Evolutionary conservation across 2,888 invertebrate species (phyloP).

Genomic region (Microctonus hyperodae): DNA sequence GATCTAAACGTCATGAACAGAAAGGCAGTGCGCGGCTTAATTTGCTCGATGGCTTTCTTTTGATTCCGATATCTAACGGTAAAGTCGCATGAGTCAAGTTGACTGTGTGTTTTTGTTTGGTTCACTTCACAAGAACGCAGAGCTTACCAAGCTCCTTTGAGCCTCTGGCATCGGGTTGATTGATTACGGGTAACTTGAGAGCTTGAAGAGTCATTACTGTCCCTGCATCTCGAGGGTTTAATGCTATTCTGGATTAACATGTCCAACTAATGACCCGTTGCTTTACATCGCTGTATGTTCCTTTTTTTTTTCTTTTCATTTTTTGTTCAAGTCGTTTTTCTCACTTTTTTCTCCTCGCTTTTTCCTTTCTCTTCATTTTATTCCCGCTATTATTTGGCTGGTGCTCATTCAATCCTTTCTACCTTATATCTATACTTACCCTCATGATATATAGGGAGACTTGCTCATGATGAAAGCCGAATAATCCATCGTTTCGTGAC

Average conservation of each 20-base stretch:
- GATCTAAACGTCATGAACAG: too few species aligned
- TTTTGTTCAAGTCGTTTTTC: too few species aligned
- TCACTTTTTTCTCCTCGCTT: not conserved
- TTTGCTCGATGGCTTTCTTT: constrained; percentile 44
- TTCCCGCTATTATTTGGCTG: too few species aligned
- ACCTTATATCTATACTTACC: not conserved
- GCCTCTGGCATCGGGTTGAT: constrained; percentile 46
- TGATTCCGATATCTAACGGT: constrained; percentile 24
- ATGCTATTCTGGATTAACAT: constrained; percentile 50
- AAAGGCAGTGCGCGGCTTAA: constrained; percentile 26
- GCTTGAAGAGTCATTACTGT: constrained; percentile 38
- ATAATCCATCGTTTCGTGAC: constrained; percentile 38
- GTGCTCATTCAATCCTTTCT: not conserved
- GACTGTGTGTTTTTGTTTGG: constrained; percentile 32
- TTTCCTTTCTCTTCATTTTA: not conserved
- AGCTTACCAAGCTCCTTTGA: constrained; percentile 35
- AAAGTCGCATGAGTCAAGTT: constrained; percentile 29
- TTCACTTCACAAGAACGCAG: constrained; percentile 32
- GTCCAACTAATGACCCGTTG: constrained; percentile 48
- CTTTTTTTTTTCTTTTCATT: constrained; percentile 22
- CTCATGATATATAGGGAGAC: not conserved
- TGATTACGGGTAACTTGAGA: constrained; percentile 43
- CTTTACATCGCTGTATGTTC: constrained; percentile 23
- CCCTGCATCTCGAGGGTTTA: constrained; percentile 39
- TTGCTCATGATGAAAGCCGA: constrained; percentile 27